These are phyloP conservation scores for Parus major DNA, from an alignment of 2,113 vertebrate species.

Conservation along the genomic window DNA sequence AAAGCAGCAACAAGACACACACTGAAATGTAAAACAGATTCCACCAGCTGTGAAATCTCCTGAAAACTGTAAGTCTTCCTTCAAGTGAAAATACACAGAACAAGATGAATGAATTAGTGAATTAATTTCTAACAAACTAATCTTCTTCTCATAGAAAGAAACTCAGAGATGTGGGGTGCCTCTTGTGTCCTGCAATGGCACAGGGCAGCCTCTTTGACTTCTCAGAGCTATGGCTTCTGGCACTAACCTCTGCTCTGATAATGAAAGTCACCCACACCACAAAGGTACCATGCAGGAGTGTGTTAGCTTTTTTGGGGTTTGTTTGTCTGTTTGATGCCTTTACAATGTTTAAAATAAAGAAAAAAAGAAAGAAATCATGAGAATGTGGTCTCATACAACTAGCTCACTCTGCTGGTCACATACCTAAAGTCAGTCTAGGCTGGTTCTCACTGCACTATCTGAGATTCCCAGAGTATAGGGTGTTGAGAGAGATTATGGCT, in stretches of 20 bases:
- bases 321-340: neutral
- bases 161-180: fast-evolving
- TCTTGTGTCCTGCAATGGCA: fast-evolving
- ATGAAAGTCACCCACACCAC: neutral
- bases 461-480: neutral
- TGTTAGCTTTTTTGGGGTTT: neutral
- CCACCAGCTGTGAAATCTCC: neutral
- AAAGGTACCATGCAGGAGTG: neutral
- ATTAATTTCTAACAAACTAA: neutral
- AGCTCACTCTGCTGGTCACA: neutral
- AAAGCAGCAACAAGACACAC: neutral
- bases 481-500: neutral
- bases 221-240: neutral
- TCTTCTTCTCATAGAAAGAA: neutral
- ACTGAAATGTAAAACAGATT: neutral
- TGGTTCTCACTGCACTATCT: neutral
- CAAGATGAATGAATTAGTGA: neutral
- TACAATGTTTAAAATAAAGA: neutral
- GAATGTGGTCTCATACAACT: neutral
- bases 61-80: neutral
- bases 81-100: neutral
- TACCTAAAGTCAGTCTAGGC: neutral
- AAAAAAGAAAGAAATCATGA: neutral
- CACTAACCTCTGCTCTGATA: neutral
- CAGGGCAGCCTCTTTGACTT: neutral